These are phyloP conservation scores for Hirtodrosophila alboralis DNA, from an alignment of 2,888 invertebrate species.

Conservation along the genomic window DNA sequence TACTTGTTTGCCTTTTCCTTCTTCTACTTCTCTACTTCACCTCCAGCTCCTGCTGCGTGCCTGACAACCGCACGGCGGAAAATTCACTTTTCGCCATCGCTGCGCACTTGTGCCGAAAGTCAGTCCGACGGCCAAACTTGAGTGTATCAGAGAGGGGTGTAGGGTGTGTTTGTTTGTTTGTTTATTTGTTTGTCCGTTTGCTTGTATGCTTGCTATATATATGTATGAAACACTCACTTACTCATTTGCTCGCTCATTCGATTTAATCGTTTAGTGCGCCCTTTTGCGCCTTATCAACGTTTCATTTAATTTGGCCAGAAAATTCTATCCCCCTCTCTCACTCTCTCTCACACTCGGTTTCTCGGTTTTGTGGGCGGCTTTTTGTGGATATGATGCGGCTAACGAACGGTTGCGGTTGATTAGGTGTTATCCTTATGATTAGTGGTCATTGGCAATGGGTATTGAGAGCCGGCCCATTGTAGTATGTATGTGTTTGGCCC, in stretches of 20 bases:
- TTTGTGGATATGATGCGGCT: conserved; percentile 50
- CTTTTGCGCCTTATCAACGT: conserved; percentile 80
- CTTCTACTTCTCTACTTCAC: conserved; percentile 6
- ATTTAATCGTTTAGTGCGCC: conserved; percentile 80
- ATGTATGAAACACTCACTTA: conserved; percentile 51
- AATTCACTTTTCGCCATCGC: conserved; percentile 81
- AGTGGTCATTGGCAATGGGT: conserved; percentile 64
- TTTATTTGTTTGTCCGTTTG: conserved; percentile 12
- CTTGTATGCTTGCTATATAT: conserved; percentile 27
- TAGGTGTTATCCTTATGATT: conserved; percentile 80
- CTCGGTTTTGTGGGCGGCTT: conserved; percentile 62
- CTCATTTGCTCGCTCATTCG: conserved; percentile 78
- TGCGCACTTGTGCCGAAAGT: conserved; percentile 80
- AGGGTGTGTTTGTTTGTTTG: conserved; percentile 8
- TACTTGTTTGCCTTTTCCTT: conserved; percentile 44
- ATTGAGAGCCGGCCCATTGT: conserved; percentile 24
- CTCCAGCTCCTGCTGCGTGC: conserved; percentile 50
- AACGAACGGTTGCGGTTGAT: conserved; percentile 68
- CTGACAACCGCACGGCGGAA: conserved; percentile 76
- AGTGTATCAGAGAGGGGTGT: not conserved
- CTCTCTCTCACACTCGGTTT: conserved; percentile 18
- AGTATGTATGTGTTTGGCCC: conserved; percentile 7
- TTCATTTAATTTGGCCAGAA: conserved; percentile 75
- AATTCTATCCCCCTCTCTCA: too few species aligned
- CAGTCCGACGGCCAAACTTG: too few species aligned